These are phyloP conservation scores for Oreochromis niloticus DNA, from an alignment of 2,113 vertebrate species.

Conservation along the genomic window DNA sequence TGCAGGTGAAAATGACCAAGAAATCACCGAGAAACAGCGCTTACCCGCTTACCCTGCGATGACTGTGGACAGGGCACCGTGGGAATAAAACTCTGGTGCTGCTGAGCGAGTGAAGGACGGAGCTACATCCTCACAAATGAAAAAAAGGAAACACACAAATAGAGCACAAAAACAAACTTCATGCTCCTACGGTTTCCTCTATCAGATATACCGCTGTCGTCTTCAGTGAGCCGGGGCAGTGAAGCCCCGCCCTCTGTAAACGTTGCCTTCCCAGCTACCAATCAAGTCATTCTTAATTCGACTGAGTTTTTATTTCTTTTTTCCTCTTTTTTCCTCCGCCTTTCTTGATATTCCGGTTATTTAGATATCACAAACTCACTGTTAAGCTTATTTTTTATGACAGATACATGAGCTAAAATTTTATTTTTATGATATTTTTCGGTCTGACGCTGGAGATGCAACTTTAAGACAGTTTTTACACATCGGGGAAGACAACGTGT, in stretches of 20 bases:
- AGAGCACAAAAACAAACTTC: not conserved
- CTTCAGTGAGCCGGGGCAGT: not conserved
- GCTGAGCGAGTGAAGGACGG: not conserved
- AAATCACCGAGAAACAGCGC: not conserved
- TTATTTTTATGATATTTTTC: not conserved
- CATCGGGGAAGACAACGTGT: not conserved
- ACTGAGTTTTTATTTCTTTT: not conserved
- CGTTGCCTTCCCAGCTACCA: not conserved
- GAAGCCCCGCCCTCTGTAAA: not conserved
- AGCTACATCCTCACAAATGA: not conserved
- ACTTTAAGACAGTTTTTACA: not conserved
- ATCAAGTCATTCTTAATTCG: not conserved
- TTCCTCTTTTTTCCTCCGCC: not conserved
- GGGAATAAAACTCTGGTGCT: not conserved
- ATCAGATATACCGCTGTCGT: accelerated
- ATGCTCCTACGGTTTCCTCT: not conserved
- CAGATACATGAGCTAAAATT: not conserved
- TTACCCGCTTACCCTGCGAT: not conserved
- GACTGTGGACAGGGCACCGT: not conserved
- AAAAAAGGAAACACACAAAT: not conserved
- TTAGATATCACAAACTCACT: not conserved
- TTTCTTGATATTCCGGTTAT: not conserved
- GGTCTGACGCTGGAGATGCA: not conserved
- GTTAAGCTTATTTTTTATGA: not conserved
- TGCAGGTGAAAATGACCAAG: accelerated